Evolutionary conservation across 2,888 invertebrate genomes (phyloP).

Genomic region (Platycheirus albimanus): DNA sequence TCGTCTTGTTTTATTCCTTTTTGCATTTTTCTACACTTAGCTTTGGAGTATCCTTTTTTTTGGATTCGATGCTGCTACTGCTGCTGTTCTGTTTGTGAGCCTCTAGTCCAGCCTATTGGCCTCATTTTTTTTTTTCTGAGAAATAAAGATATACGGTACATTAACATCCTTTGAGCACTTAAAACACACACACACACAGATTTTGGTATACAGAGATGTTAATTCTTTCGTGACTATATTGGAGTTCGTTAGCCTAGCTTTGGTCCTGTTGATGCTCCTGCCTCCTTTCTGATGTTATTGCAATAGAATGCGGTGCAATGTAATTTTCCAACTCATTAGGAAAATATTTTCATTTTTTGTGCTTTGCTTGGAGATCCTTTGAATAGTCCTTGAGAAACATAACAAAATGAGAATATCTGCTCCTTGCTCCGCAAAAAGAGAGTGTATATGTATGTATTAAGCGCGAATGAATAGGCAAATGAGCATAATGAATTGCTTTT

Average conservation of each 20-base stretch:
- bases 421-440: background rate
- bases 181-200: background rate
- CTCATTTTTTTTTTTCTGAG: constrained; percentile 29
- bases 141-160: constrained; percentile 34
- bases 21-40: constrained; percentile 9
- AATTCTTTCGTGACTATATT: constrained; percentile 1
- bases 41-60: constrained; percentile 5
- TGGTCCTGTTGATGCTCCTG: constrained; percentile 1
- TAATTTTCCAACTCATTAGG: constrained; percentile 73
- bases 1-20: background rate
- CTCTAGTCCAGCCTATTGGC: constrained; percentile 52
- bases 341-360: constrained; percentile 47
- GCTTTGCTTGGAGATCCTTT: constrained; percentile 19
- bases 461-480: constrained; percentile 66
- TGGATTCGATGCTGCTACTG: constrained; percentile 30
- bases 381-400: constrained; percentile 45
- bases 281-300: constrained; percentile 30
- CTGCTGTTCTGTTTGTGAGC: constrained; percentile 37
- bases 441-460: constrained; percentile 53
- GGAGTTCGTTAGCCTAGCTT: constrained; percentile 56
- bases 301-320: constrained; percentile 62
- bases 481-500: constrained; percentile 71
- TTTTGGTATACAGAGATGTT: background rate
- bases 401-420: constrained; percentile 42
- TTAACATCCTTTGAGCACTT: constrained; percentile 33